Evolutionary conservation across 2,797 vertebrate species (phyloP), one percentile per base, ranked within the genome.

Genomic region (Poeciliopsis turneri): DNA sequence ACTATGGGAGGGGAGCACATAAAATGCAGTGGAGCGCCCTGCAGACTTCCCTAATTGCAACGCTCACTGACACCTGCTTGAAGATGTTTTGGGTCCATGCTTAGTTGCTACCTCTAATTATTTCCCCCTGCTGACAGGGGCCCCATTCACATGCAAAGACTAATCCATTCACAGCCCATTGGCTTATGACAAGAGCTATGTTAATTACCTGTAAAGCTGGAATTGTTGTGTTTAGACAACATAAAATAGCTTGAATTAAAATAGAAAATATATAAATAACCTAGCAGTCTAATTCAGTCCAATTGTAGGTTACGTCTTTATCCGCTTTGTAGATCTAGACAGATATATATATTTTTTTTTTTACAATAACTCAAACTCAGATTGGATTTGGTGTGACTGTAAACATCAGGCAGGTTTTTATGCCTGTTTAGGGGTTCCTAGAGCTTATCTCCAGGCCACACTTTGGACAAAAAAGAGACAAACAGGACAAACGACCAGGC

Each of bases 41-140:
- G 64, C 61, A 82, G 88, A 89, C 86, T 71, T 76, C 78, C 73
- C 77, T 91, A 88, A 93, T 93, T 91, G 89, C 82, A 87, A 89
- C 78, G 78, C 84, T 88, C 81, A 75, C 57, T 83, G 86, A 87
- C 88, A 91, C 81, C 55, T 7, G 70, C 84, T 90, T 80, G 57
- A 82, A 92, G 76, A 89, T 92, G 89, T 92, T 91, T 90, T 88
- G 86, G 86, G 88, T 89, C 83, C 87, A 78, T 91, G 87, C 85
- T 91, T 75, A 89, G 90, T 91, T 92, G 90, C 92, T 93, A 90
- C 92, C 88, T 86, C 85, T 92, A 90, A 92, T 93, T 92, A 92
- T 88, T 86, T 88, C 84, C 90, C 88, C 81, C 80, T 80, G 85
- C 85, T 90, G 91, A 91, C 90, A 90, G 77, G 79, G 84, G 88